These are phyloP conservation scores for Pterocles gutturalis DNA, from an alignment of 2,113 vertebrate genomes.

Conservation along the genomic window DNA sequence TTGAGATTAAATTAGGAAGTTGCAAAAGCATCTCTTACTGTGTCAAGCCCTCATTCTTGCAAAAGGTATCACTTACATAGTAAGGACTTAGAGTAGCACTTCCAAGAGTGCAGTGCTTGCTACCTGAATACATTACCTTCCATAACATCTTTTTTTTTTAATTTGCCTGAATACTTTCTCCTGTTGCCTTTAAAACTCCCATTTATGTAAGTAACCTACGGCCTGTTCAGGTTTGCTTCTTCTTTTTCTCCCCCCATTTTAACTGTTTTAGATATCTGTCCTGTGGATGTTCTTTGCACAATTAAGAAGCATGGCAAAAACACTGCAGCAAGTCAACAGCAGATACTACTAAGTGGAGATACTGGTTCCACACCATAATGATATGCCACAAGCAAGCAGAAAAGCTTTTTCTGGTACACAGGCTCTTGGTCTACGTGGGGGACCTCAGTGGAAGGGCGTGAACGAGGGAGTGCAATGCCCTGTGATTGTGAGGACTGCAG, in stretches of 20 bases:
- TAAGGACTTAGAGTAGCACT: not conserved
- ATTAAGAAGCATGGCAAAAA: not conserved
- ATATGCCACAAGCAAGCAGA: not conserved
- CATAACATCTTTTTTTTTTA: not conserved
- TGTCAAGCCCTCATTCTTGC: not conserved
- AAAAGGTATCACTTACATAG: not conserved
- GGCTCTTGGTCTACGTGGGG: not conserved
- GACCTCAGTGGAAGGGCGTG: not conserved
- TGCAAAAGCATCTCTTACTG: not conserved
- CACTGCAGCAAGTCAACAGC: not conserved
- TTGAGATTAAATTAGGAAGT: not conserved
- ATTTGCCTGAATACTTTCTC: not conserved
- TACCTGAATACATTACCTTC: not conserved
- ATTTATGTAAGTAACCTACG: not conserved
- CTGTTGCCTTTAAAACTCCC: not conserved
- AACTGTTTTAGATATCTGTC: not conserved
- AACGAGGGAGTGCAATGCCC: not conserved
- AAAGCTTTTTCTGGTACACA: not conserved
- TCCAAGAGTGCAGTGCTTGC: not conserved
- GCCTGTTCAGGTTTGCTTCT: not conserved
- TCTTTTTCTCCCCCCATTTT: not conserved
- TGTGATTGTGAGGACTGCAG: not conserved
- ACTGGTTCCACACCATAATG: not conserved
- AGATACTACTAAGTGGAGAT: not conserved
- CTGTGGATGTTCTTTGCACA: not conserved